Conservation (phyloP, 1,140 invertebrate genomes). For the Leptopilina clavipes region DNA sequence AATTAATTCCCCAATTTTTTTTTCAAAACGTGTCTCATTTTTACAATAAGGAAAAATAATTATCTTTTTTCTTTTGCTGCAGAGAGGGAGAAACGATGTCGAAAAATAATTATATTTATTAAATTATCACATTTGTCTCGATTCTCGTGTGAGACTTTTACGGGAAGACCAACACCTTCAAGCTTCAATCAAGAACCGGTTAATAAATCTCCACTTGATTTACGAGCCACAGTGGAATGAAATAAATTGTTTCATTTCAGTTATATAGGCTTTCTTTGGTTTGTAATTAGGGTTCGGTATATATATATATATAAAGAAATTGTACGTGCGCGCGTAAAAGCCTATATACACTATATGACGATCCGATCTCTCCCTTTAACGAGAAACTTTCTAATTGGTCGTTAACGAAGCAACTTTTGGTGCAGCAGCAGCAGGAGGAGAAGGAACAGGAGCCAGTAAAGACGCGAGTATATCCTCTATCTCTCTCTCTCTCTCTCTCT, state of each 20-base stretch:
- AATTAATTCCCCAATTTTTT: no score
- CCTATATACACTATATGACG: not conserved
- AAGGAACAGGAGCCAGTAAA: no score
- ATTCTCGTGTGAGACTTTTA: no score
- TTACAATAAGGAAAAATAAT: no score
- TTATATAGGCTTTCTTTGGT: not conserved
- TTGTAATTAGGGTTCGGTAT: slow-evolving; percentile 15
- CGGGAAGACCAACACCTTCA: not conserved
- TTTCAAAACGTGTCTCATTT: no score
- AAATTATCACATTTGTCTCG: no score
- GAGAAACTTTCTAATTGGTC: slow-evolving; percentile 44
- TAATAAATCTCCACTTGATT: slow-evolving; percentile 14
- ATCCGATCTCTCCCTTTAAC: slow-evolving; percentile 26
- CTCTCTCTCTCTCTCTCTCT: no score
- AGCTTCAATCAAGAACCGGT: slow-evolving; percentile 29
- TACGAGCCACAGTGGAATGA: not conserved
- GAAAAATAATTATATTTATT: no score
- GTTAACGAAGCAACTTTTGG: slow-evolving; percentile 40
- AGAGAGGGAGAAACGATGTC: no score
- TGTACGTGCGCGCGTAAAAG: no score
- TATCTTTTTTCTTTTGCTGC: no score
- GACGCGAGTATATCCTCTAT: slow-evolving; percentile 2
- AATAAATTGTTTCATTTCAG: slow-evolving; percentile 30
- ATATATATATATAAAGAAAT: no score
- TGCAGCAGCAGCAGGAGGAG: not conserved